Evolutionary conservation across 2,888 invertebrate species (phyloP).

Genomic region (Hanleya hanleyi): DNA sequence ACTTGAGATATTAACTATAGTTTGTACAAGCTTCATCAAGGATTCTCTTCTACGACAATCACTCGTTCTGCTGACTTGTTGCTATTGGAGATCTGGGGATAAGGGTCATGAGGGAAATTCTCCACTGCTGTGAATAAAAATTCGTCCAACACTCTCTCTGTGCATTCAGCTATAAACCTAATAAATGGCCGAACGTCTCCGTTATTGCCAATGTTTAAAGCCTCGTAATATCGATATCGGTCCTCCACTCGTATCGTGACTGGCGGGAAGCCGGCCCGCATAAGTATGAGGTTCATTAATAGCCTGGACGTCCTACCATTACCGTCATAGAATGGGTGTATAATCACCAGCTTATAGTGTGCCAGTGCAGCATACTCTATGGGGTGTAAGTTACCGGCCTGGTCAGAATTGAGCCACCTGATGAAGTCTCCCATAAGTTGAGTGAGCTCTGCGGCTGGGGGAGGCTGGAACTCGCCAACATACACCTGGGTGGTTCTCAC

Average conservation of each 20-base stretch:
- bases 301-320: constrained; percentile 96
- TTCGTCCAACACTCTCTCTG: constrained; percentile 90
- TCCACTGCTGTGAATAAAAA: constrained; percentile 78
- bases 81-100: not conserved
- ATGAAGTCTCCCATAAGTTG: constrained; percentile 90
- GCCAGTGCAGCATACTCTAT: constrained; percentile 96
- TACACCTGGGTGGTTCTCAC: constrained; percentile 85
- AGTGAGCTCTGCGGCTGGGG: constrained; percentile 87
- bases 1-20: no score
- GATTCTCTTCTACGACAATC: not conserved
- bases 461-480: constrained; percentile 96
- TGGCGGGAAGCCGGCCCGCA: constrained; percentile 96
- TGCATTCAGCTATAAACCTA: constrained; percentile 91
- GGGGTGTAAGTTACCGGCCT: constrained; percentile 89
- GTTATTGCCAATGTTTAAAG: constrained; percentile 91
- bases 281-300: constrained; percentile 94
- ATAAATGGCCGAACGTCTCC: constrained; percentile 97
- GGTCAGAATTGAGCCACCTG: constrained; percentile 92
- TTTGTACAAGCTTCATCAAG: no score
- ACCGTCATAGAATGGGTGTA: constrained; percentile 97
- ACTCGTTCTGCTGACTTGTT: not conserved
- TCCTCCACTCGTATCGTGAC: constrained; percentile 92
- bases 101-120: constrained; percentile 34
- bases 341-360: constrained; percentile 96
- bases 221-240: constrained; percentile 83